Evolutionary conservation across 2,797 vertebrate genomes (phyloP).

Genomic region (Neomorphus geoffroyi): DNA sequence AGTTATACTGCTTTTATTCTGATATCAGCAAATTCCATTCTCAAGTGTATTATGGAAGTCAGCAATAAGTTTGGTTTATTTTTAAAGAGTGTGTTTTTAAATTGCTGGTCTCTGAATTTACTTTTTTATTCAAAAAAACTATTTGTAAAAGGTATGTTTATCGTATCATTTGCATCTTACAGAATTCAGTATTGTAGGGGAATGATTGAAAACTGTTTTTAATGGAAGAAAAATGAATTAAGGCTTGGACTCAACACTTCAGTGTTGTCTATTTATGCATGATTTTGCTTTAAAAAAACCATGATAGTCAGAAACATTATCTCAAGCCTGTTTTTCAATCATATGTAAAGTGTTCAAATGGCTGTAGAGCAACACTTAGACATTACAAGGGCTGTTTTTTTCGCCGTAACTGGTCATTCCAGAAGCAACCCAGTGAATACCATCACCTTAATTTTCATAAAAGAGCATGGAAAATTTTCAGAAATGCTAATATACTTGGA

Average conservation of each 20-base stretch:
- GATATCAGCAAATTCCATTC: neutral
- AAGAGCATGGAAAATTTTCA: neutral
- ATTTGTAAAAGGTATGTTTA: neutral
- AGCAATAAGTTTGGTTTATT: neutral
- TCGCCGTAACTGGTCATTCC: neutral
- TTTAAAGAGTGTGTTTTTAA: neutral
- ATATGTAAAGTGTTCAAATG: neutral
- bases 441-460: neutral
- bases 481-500: neutral
- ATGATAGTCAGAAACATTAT: neutral
- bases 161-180: neutral
- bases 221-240: neutral
- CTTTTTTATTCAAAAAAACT: neutral
- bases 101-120: neutral
- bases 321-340: neutral
- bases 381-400: neutral
- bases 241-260: neutral
- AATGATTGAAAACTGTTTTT: neutral
- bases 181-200: neutral
- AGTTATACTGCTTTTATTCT: neutral
- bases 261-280: neutral
- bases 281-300: neutral
- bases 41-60: neutral
- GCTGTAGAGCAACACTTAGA: neutral
- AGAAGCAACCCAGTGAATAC: neutral